Base-by-base conservation (phyloP, 2,113 vertebrate species). In the Ceuthmochares aereus region DNA sequence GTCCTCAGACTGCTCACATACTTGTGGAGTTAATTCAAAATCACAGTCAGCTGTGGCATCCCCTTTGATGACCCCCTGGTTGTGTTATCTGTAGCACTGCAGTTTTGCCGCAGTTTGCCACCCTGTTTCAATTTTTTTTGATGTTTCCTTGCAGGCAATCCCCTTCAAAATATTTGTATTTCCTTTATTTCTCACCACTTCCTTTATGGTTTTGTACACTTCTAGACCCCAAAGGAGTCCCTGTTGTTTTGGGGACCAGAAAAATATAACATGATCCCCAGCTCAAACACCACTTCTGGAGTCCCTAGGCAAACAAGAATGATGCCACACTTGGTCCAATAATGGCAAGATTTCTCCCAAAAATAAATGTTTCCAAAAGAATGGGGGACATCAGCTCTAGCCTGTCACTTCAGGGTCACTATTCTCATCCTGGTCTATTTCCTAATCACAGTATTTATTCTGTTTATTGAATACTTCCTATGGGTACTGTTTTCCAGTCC, bases 101-200 rank as follows among this genome's bases (percentile, higher is more conserved):
- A 32, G 15, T 67, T 60, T 26, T 21, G 26, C 12, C 64, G 22
- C 12, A 8, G 6, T 62, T 82, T 37, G 18, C 23, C 27, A 56
- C 4, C 14, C 12, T 77, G 14, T 34, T 49, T 45, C 26, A 40
- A 23, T 23, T 9, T 27, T 55, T 55, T 14, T n/a, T 40, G 5
- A 0, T 37, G 16, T 75, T 54, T 80, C 5, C 29, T 58, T 40
- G 19, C 68, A 69, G 37, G 6, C 0, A 0, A 5, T 4, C 3
- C 27, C 2, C 29, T 76, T 67, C 21, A 81, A 73, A 32, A 49
- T 27, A 11, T 17, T 32, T 40, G 5, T 2, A 37, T 43, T 56
- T 69, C 7, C 14, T 51, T 42, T 62, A 18, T 77, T 88, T 76
- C 17, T 70, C 21, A 34, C 1, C 23, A 12, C 8, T 62, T 66